Percentiles rank a stretch among this genome's conserved stretches.
These are phyloP conservation scores for Gadus chalcogrammus DNA, from an alignment of 2,113 vertebrate genomes.

Conservation along the genomic window DNA sequence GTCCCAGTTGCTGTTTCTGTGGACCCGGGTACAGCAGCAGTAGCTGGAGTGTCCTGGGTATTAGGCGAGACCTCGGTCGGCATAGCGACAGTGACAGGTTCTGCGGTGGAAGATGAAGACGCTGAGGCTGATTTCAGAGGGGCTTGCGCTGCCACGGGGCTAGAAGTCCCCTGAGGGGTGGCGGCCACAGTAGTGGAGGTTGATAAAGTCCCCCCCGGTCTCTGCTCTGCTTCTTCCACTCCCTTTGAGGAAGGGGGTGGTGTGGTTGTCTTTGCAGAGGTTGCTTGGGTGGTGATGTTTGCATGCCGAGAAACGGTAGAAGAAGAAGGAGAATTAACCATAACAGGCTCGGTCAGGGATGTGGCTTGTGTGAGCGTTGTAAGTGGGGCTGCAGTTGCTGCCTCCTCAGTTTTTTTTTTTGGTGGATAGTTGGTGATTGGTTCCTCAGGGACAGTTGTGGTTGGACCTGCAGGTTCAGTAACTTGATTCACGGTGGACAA, in stretches of 20 bases:
- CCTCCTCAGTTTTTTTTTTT: not conserved
- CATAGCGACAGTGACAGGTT: no score
- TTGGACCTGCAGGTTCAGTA: not conserved
- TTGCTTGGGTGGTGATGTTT: not conserved
- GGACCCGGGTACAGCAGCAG: no score
- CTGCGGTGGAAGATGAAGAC: no score
- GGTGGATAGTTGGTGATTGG: not conserved
- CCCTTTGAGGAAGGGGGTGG: not conserved
- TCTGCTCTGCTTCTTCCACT: not conserved
- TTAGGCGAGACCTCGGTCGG: no score
- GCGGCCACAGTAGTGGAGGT: no score
- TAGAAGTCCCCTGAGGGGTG: no score
- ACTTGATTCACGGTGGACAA: constrained; percentile 11
- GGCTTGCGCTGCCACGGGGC: no score
- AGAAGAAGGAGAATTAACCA: not conserved
- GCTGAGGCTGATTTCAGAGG: no score
- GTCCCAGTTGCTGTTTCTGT: no score
- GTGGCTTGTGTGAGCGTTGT: not conserved
- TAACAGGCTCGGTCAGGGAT: not conserved
- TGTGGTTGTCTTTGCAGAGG: not conserved
- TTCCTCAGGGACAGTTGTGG: constrained; percentile 1
- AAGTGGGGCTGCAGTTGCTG: not conserved
- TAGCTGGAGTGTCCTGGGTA: no score
- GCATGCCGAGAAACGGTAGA: not conserved
- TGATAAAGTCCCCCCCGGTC: no score